Evolutionary conservation across 1,140 invertebrate genomes (phyloP).

Genomic region (Procambarus clarkii): DNA sequence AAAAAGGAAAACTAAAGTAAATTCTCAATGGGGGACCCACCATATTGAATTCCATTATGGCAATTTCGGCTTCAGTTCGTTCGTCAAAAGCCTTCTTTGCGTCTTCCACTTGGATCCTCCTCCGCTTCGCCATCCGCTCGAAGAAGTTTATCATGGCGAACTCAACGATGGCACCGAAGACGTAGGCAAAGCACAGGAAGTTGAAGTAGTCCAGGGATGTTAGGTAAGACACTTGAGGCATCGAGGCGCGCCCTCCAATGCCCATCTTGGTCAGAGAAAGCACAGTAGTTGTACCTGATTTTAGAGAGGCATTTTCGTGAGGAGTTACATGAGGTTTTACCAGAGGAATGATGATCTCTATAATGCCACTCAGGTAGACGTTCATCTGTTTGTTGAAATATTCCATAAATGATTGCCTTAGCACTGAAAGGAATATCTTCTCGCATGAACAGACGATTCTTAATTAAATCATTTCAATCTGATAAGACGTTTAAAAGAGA

Average conservation of each 20-base stretch:
- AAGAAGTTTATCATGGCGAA: conserved; percentile 80
- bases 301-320: conserved; percentile 45
- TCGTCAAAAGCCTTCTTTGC: conserved; percentile 73
- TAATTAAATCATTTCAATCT: no score
- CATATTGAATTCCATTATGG: conserved; percentile 33
- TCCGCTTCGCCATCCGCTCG: conserved; percentile 76
- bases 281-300: conserved; percentile 79
- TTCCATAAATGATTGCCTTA: no score
- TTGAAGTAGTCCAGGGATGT: conserved; percentile 81
- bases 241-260: conserved; percentile 78
- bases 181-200: conserved; percentile 80
- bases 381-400: no score
- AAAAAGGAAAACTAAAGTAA: conserved; percentile 34
- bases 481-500: no score
- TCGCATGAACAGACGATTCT: no score
- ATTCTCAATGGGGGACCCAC: conserved; percentile 49
- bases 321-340: background rate
- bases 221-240: conserved; percentile 79
- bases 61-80: background rate
- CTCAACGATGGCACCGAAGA: conserved; percentile 80
- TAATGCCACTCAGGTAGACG: no score
- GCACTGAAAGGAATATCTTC: no score
- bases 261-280: conserved; percentile 80
- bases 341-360: no score
- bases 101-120: conserved; percentile 75